phyloP scores from a whole-genome alignment of 2,888 invertebrate species.

The Tillus elongatus region DNA sequence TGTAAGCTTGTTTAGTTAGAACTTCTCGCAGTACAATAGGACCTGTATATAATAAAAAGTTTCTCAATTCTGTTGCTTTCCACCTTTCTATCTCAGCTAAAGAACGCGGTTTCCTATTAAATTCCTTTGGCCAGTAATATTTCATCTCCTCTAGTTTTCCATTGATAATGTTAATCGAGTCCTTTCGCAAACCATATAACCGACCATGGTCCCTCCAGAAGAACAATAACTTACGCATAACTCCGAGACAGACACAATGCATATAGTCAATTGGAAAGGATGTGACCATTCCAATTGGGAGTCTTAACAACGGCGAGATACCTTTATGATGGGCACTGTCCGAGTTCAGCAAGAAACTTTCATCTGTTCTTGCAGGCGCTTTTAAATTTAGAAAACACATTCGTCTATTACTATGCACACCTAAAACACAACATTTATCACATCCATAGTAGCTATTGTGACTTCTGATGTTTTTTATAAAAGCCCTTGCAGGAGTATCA shows the following conservation, averaged over 20 bases:
- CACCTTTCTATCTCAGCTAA: slow-evolving; percentile 19
- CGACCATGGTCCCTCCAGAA: slow-evolving; percentile 18
- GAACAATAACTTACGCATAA: slow-evolving; percentile 21
- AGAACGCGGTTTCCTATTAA: slow-evolving; percentile 23
- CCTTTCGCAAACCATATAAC: slow-evolving; percentile 12
- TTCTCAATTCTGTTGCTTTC: slow-evolving; percentile 24
- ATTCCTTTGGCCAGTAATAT: slow-evolving; percentile 15
- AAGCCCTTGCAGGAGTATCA: slow-evolving; percentile 18
- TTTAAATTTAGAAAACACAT: slow-evolving; percentile 18
- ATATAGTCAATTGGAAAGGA: slow-evolving; percentile 21
- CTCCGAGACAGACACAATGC: slow-evolving; percentile 21
- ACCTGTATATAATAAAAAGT: slow-evolving; percentile 20
- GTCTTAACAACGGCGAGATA: slow-evolving; percentile 14
- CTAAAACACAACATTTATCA: slow-evolving; percentile 20
- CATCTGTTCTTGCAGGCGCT: slow-evolving; percentile 19
- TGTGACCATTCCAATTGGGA: slow-evolving; percentile 17
- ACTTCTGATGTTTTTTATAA: slow-evolving; percentile 17
- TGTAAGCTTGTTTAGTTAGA: slow-evolving; percentile 15
- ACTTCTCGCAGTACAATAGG: slow-evolving; percentile 17
- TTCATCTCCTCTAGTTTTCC: neutral
- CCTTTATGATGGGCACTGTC: slow-evolving; percentile 18
- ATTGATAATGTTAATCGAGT: slow-evolving; percentile 7
- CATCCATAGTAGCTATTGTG: slow-evolving; percentile 22
- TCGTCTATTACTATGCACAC: slow-evolving; percentile 15
- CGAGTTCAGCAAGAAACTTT: slow-evolving; percentile 12